Percentiles rank a stretch among this genome's conserved stretches.
These are phyloP conservation scores for Drosophila glabriapex DNA, from an alignment of 2,888 invertebrate species.

Conservation along the genomic window DNA sequence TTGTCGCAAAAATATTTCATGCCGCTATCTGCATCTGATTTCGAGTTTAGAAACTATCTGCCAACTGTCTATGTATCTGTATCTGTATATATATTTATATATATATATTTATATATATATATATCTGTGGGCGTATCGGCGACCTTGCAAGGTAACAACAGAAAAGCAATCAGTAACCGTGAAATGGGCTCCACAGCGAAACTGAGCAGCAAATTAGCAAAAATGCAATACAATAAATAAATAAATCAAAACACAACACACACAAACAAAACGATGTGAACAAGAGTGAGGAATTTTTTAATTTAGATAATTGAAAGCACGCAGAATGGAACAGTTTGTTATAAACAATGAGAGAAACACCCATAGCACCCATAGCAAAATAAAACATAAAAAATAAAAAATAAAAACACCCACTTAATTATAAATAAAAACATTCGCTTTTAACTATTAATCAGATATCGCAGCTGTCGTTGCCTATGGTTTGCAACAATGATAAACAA, in stretches of 20 bases:
- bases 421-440: conserved; percentile 51
- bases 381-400: background rate
- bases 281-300: conserved; percentile 72
- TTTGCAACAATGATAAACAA: conserved; percentile 31
- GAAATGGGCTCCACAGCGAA: conserved; percentile 51
- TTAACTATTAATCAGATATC: conserved; percentile 58
- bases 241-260: conserved; percentile 34
- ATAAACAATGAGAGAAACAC: conserved; percentile 32
- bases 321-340: conserved; percentile 45
- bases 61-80: conserved; percentile 24
- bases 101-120: conserved; percentile 7
- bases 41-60: conserved; percentile 15
- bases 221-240: conserved; percentile 59
- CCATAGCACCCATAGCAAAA: conserved; percentile 6
- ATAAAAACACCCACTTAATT: conserved; percentile 38
- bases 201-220: conserved; percentile 63
- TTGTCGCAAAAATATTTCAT: conserved; percentile 56
- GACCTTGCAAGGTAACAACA: conserved; percentile 55
- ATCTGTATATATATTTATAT: conserved; percentile 3
- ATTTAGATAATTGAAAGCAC: conserved; percentile 75
- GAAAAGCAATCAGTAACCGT: conserved; percentile 67
- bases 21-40: conserved; percentile 25
- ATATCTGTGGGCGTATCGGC: conserved; percentile 30
- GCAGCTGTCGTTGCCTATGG: conserved; percentile 33
- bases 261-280: conserved; percentile 43